Conservation (phyloP, 2,797 vertebrate genomes). For the Linurgus olivaceus region DNA sequence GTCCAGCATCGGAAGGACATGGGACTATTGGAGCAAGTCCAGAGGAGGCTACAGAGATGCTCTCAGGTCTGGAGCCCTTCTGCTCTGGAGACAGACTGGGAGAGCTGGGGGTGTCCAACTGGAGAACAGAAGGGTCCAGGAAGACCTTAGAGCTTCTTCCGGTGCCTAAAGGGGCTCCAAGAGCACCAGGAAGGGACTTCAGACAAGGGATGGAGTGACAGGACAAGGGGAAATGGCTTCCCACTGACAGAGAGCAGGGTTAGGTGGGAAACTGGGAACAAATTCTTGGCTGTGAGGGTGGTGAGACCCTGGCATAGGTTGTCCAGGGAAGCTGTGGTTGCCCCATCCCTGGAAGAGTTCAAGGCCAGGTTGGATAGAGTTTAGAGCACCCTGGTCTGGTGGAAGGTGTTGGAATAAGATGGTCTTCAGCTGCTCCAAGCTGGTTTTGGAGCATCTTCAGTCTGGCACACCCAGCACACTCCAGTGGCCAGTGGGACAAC, state of each 20-base stretch:
- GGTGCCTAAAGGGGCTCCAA: background rate
- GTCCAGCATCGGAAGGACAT: background rate
- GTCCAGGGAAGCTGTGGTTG: background rate
- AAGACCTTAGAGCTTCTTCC: background rate
- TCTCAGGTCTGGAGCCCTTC: background rate
- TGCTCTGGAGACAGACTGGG: background rate
- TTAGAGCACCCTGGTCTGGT: background rate
- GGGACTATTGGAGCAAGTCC: background rate
- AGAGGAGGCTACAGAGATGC: background rate
- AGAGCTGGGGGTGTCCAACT: background rate
- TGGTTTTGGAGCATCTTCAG: background rate
- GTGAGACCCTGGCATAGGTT: background rate
- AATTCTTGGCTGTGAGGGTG: background rate
- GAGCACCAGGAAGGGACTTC: background rate
- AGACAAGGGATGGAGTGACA: background rate
- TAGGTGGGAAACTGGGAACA: background rate
- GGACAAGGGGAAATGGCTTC: background rate
- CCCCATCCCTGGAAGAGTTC: background rate
- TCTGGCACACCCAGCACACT: background rate
- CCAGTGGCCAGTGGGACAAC: accelerated
- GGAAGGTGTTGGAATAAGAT: background rate
- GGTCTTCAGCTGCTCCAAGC: background rate
- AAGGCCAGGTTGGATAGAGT: background rate
- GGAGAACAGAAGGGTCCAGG: background rate
- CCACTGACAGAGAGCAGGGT: background rate